Conservation (phyloP, 1,140 invertebrate genomes). For the Aleiodes sp. region DNA sequence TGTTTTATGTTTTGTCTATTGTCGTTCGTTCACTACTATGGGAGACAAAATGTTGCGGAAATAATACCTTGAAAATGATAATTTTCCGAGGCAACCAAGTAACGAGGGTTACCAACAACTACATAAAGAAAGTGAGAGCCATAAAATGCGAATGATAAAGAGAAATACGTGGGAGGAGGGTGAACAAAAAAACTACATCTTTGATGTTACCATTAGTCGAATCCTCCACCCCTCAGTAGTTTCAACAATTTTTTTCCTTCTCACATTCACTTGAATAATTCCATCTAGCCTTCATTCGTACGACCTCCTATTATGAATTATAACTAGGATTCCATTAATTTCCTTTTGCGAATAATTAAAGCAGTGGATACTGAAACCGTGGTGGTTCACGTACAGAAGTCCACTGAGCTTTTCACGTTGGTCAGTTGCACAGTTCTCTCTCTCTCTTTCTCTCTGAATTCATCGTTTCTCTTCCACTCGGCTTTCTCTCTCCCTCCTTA, state of each 20-base stretch:
- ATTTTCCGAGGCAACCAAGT: background rate
- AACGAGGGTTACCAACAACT: background rate
- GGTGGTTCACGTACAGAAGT: slow-evolving; percentile 8
- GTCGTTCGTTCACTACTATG: background rate
- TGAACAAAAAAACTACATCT: background rate
- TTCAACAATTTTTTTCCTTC: background rate
- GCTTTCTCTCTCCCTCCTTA: background rate
- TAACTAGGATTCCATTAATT: slow-evolving; percentile 55
- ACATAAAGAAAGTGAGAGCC: background rate
- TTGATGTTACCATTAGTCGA: slow-evolving; percentile 2
- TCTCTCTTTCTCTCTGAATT: slow-evolving; percentile 9
- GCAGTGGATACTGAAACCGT: slow-evolving; percentile 49
- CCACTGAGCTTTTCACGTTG: slow-evolving; percentile 43
- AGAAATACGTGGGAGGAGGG: background rate
- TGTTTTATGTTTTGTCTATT: slow-evolving; percentile 16
- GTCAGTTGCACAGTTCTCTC: slow-evolving; percentile 37
- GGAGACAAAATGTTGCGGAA: slow-evolving; percentile 11
- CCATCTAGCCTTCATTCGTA: slow-evolving; percentile 51
- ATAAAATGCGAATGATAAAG: background rate
- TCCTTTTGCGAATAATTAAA: slow-evolving; percentile 61
- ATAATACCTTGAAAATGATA: slow-evolving; percentile 7
- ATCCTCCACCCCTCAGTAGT: background rate
- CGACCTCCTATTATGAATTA: slow-evolving; percentile 51
- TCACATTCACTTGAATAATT: slow-evolving; percentile 52
- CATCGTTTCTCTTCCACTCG: background rate